phyloP scores from a whole-genome alignment of 2,113 vertebrate genomes.

The Amphilophus citrinellus region DNA sequence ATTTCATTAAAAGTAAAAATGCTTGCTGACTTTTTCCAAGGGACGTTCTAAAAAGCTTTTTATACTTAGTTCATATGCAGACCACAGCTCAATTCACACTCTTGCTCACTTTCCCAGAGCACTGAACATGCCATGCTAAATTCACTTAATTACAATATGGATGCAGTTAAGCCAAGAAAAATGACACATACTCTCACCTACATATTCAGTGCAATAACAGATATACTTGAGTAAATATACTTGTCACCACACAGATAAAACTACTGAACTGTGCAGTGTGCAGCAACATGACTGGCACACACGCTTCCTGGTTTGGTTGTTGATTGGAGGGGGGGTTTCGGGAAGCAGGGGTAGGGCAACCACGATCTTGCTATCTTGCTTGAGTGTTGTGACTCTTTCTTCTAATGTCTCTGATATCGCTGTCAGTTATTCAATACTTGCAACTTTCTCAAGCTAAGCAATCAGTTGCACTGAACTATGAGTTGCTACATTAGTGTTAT shows the following conservation, averaged over 20 bases:
- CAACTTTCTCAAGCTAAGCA: neutral
- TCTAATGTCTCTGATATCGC: neutral
- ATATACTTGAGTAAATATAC: too few species aligned
- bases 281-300: neutral
- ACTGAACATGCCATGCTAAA: neutral
- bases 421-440: neutral
- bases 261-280: neutral
- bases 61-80: neutral
- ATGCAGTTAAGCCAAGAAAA: neutral
- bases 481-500: too few species aligned
- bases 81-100: neutral
- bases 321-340: neutral
- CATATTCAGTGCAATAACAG: neutral
- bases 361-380: neutral
- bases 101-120: neutral
- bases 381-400: neutral
- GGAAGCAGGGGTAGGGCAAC: neutral
- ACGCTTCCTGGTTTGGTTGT: neutral
- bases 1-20: neutral
- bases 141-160: neutral
- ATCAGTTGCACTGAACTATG: neutral
- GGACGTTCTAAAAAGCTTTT: neutral
- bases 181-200: neutral
- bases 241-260: neutral
- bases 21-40: neutral